Evolutionary conservation across 1,140 invertebrate genomes (phyloP), one percentile per base, ranked within the genome.

Genomic region (Glomeris maerens): DNA sequence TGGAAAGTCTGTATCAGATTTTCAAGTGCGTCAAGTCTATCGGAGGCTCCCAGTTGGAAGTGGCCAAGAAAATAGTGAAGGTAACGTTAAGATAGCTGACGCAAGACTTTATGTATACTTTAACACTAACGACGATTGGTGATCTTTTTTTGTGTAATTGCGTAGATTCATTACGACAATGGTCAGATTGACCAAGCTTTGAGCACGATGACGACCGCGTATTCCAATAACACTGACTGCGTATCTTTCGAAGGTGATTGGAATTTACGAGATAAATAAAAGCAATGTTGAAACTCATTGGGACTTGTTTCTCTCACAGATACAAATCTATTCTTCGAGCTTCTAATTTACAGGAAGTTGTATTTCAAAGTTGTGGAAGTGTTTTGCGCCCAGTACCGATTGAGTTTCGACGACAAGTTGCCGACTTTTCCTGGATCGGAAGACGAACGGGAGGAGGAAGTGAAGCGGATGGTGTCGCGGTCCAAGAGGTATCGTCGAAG

Each of bases 271-370:
- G 70, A 68, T 45, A 79, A 82, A 59, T 80, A 14, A 47, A 25
- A 57, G 25, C 53, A 29, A 48, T 42, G 25, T 42, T 29, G 26
- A 25, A 46, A 46, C 47, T 25, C 27, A 20, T 49, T 10, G 21
- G 29, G 10, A 27, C 2, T n/a, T 38, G 40, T 45, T 38, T 23
- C 17, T 52, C 14, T 59, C 62, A 13, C 47, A 68, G 82, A 92
- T 62, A 74, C 88, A 2, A 91, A 93, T 66, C 74, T 89, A 38
- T 79, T 86, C 59, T 66, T 90, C 20, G 89, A 94, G 63, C 63
- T 93, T 14, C 67, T 88, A 31, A 77, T 94, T 45, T 61, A 74
- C n/a, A n/a, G 27, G 73, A 80, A 46, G 70, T 84, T 39, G 75
- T 88, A 55, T 72, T 74, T 1, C 69, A 72, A 40, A 77, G 75